Evolutionary conservation across 2,888 invertebrate species (phyloP).

Genomic region (Priocnemis perturbator): DNA sequence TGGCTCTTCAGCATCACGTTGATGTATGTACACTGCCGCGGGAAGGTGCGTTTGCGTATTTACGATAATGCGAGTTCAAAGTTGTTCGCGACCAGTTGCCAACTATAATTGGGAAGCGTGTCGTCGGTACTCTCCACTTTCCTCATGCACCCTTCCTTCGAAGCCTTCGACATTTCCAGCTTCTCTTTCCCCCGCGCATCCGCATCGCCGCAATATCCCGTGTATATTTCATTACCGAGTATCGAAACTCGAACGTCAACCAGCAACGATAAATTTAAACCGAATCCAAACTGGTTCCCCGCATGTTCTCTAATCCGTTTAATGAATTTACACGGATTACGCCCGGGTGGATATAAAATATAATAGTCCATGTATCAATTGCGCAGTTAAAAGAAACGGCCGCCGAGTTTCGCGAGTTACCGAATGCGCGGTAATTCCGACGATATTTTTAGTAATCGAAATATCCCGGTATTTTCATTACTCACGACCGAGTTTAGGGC

Average conservation of each 20-base stretch:
- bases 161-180: background rate
- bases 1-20: background rate
- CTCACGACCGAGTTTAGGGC: too few species aligned
- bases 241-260: conserved; percentile 4
- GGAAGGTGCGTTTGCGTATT: conserved; percentile 8
- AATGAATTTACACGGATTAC: too few species aligned
- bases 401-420: too few species aligned
- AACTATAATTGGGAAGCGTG: conserved; percentile 19
- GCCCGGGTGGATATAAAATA: too few species aligned
- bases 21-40: background rate
- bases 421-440: too few species aligned
- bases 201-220: background rate
- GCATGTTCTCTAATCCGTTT: too few species aligned
- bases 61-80: conserved; percentile 20
- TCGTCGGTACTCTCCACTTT: conserved; percentile 7
- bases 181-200: background rate
- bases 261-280: background rate
- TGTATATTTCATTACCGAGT: background rate
- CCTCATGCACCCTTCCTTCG: background rate
- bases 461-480: too few species aligned
- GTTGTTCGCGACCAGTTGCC: conserved; percentile 17
- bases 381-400: too few species aligned
- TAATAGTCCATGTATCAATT: too few species aligned
- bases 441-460: too few species aligned
- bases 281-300: background rate